Conservation (phyloP, 2,797 vertebrate genomes). For the Garrulus glandarius region DNA sequence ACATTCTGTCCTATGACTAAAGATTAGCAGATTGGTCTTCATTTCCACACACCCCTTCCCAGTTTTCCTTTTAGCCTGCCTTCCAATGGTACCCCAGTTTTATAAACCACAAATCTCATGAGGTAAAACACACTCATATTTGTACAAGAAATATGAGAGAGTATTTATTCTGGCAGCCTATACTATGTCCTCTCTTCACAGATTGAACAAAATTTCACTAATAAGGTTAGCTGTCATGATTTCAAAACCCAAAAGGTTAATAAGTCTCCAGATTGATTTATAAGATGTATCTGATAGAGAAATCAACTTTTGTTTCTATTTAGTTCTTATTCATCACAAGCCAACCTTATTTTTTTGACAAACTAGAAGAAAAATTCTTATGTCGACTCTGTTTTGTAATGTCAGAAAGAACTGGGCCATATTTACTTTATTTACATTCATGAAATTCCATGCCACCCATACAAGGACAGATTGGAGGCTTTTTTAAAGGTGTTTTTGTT, state of each 20-base stretch:
- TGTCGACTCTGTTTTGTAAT: neutral
- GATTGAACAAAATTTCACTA: neutral
- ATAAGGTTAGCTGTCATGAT: neutral
- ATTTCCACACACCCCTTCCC: neutral
- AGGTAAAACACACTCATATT: neutral
- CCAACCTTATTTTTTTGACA: neutral
- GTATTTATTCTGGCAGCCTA: neutral
- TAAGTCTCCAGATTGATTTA: neutral
- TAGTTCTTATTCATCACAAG: neutral
- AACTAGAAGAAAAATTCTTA: neutral
- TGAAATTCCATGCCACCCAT: neutral
- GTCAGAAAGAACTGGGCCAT: neutral
- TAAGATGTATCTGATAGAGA: neutral
- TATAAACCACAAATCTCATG: neutral
- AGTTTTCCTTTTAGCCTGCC: neutral
- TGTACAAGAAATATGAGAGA: neutral
- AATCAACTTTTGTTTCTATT: neutral
- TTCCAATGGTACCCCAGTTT: neutral
- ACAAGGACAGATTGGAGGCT: neutral
- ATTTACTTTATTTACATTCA: neutral
- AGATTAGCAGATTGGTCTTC: neutral
- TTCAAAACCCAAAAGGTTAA: neutral
- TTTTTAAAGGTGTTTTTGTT: neutral
- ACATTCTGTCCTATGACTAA: conserved; percentile 13
- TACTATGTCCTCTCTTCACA: neutral